Evolutionary conservation across 2,797 vertebrate species (phyloP), one percentile per base, ranked within the genome.

Genomic region (Cuculus canorus): DNA sequence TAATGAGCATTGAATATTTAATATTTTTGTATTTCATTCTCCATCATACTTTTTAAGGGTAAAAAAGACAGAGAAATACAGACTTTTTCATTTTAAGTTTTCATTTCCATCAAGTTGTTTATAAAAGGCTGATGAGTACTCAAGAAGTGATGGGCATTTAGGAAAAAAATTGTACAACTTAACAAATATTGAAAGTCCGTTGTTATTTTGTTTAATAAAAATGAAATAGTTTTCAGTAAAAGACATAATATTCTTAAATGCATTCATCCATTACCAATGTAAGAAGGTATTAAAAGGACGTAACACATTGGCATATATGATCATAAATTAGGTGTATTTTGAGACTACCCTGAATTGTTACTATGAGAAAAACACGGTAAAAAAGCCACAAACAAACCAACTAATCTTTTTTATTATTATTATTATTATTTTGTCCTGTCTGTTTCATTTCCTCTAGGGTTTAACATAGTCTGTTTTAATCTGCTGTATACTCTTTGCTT

Each of bases 1-100:
- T 94, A 95, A 95, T 5, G 64, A 82, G 12, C 35, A 71, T 25
- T 95, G 86, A 94, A 87, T 89, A 94, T 89, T 93, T 94, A 77
- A 82, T 78, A 93, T 92, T 93, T 93, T 90, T 87, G 21, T 77
- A 64, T 91, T 89, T 54, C 33, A n/a, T n/a, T 88, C 35, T 82
- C 17, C 0, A 4, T 68, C 76, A 21, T 60, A 68, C 1, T 35
- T 59, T 70, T 43, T 22, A 91, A 43, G 47, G 11, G 17, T 59
- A 57, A 86, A 88, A 88, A 48, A 65, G 25, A 73, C 41, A 71
- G 15, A 82, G n/a, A 84, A 70, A 88, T 28, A 32, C 4, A 64
- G 18, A 53, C 18, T 68, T 63, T 86, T 92, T 73, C 27, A 82
- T 77, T 95, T 94, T 66, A 68, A 77, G 33, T 71, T 45, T 78